Base-by-base conservation (phyloP, 2,797 vertebrate species). In the Potorous gilbertii region DNA sequence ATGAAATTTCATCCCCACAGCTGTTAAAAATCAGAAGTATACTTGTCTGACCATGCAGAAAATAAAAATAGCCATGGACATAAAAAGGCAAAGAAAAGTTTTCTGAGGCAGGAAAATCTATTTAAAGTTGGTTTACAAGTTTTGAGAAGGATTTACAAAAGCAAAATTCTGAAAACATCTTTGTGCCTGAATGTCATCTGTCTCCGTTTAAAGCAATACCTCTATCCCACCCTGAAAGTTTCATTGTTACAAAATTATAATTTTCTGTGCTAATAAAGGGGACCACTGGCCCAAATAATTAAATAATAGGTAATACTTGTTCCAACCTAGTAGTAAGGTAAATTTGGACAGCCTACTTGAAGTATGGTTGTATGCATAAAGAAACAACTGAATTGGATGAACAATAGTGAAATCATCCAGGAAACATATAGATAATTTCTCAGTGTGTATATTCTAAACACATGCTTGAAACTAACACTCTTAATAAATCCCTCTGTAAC, bases 31-130 rank as follows among this genome's bases (percentile, higher is more conserved):
- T 95, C 57, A 95, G 92, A 96, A 94, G n/a, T 55, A 54, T 93
- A 54, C n/a, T 96, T 97, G 40, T 90, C 56, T 96, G 56, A 66
- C 29, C 54, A 56, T 96, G 28, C 2, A 56, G 56, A 90, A 93
- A 96, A 94, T 97, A 90, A 95, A 94, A 95, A 92, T 91, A 56
- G 9, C 54, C 5, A 92, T 46, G 95, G 74, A 96, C 96, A 95
- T 92, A 0, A 59, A 96, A 94, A 54, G 29, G 55, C 40, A 24
- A 94, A 95, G 93, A 66, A 56, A 94, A 3, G 0, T 55, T 55
- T 95, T 92, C 31, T 66, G 57, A 87, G 40, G 40, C 40, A 87
- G 21, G 50, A 93, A 91, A 59, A 93, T 90, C 34, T n/a, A 87
- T 90, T 16, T 93, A n/a, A 74, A 95, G 54, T 91, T 87, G n/a